These are phyloP conservation scores for Cyclophora albipunctata DNA, from an alignment of 2,888 invertebrate genomes.

Conservation along the genomic window DNA sequence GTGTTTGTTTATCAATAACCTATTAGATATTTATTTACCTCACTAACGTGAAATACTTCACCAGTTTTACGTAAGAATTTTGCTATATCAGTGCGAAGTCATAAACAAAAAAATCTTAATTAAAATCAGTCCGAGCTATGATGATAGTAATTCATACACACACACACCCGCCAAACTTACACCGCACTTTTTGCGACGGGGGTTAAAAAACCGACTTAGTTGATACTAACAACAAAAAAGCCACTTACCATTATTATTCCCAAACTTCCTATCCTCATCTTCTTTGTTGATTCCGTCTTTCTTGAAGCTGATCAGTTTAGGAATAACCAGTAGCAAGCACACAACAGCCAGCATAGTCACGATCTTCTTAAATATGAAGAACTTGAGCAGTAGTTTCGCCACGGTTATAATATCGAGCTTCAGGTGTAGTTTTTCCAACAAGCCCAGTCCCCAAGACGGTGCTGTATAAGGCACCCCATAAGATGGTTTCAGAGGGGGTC, in stretches of 20 bases:
- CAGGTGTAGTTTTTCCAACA: constrained; percentile 80
- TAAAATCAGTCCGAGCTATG: too few relatives aligned
- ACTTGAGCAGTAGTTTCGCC: constrained; percentile 83
- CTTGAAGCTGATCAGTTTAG: constrained; percentile 77
- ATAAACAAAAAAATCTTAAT: too few relatives aligned
- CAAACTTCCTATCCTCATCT: constrained; percentile 51
- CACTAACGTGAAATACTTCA: too few relatives aligned
- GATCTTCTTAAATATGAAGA: constrained; percentile 87
- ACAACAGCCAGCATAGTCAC: constrained; percentile 86
- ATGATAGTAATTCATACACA: too few relatives aligned
- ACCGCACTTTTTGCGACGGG: too few relatives aligned
- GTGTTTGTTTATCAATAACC: too few relatives aligned
- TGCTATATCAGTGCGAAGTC: too few relatives aligned
- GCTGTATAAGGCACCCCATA: constrained; percentile 76
- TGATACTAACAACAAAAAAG: too few relatives aligned
- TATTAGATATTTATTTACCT: too few relatives aligned
- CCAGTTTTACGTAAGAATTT: too few relatives aligned
- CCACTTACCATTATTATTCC: constrained; percentile 41
- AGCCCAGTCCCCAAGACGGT: constrained; percentile 49
- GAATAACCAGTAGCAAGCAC: constrained; percentile 84
- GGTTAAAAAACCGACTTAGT: too few relatives aligned
- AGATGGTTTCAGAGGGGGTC: constrained; percentile 59
- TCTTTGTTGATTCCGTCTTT: constrained; percentile 47
- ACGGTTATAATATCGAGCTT: constrained; percentile 83
- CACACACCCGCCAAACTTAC: too few relatives aligned